Evolutionary conservation across 2,888 invertebrate species (phyloP), one percentile per base, ranked within the genome.

Genomic region (Teleogryllus oceanicus): DNA sequence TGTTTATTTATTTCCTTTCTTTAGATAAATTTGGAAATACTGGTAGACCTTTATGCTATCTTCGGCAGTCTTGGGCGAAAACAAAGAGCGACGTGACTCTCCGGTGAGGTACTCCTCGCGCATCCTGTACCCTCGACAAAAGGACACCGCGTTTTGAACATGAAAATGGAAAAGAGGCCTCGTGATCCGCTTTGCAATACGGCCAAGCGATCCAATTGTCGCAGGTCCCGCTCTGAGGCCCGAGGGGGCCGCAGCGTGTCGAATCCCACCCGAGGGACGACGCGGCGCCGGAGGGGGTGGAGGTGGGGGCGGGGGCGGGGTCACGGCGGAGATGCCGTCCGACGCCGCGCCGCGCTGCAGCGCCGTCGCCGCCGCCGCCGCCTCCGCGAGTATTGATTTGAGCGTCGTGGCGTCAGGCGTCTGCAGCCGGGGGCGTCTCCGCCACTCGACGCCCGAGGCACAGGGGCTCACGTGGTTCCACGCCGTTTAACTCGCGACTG

Each of bases 111-210:
- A 37, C 37, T 37, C 37, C 37, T 37, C 37, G 5, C 37, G 1
- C 62, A 62, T 62, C 13, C 62, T 62, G 62, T 62, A 12, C 62
- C 37, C n/a, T 11, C 62, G 62, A 18, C 62, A 62, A 62, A 62
- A 62, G 62, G 62, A n/a, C 62, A n/a, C 4, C 37, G 62, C 62
- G 13, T 62, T 62, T 62, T 62, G 16, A 62, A 62, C 62, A 62
- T 62, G 62, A 62, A 62, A 62, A 62, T 62, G 62, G 62, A 62
- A 62, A 62, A 62, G 62, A 62, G 62, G 62, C 62, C 12, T 62
- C 62, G 62, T 62, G 62, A 62, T 62, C 62, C 62, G 62, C 8
- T 62, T 62, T 13, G 62, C 62, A 62, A 62, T 62, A 13, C 62
- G n/a, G 62, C 62, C 0, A 62, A 62, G 62, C 62, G 62, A 62